Conservation (phyloP, 2,113 vertebrate genomes). For the Onychostoma macrolepis region DNA sequence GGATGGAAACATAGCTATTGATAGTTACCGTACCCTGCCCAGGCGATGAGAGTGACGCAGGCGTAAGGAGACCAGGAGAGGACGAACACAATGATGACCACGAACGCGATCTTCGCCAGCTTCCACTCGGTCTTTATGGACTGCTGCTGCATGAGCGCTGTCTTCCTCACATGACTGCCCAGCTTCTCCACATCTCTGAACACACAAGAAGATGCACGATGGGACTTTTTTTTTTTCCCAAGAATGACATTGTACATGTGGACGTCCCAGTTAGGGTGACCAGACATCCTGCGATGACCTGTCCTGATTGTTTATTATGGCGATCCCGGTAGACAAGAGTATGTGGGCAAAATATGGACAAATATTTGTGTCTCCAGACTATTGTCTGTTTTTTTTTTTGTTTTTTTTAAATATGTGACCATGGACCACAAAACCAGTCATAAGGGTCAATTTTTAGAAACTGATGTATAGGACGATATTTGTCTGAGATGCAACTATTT, state of each 20-base stretch:
- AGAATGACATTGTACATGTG: background rate
- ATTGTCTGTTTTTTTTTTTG: no score
- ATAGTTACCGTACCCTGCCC: slow-evolving; percentile 80
- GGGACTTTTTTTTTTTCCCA: background rate
- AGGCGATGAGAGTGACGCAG: slow-evolving; percentile 86
- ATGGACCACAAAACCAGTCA: no score
- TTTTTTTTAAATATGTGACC: no score
- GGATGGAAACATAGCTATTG: slow-evolving; percentile 52
- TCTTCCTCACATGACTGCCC: slow-evolving; percentile 72
- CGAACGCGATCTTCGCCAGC: slow-evolving; percentile 88
- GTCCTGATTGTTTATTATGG: no score
- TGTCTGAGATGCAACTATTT: no score
- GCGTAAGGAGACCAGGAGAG: slow-evolving; percentile 95
- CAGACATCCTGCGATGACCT: no score
- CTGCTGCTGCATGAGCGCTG: slow-evolving; percentile 71
- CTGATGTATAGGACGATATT: no score
- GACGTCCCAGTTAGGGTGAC: background rate
- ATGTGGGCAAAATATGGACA: no score
- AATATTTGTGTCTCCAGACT: no score
- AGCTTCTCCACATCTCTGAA: slow-evolving; percentile 81
- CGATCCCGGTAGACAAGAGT: no score
- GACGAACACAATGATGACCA: slow-evolving; percentile 87
- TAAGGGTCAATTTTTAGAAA: no score
- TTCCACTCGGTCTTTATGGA: slow-evolving; percentile 90
- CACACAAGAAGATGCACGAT: background rate